phyloP scores from a whole-genome alignment of 2,888 invertebrate species.

The Rambutsinella grinnellia region DNA sequence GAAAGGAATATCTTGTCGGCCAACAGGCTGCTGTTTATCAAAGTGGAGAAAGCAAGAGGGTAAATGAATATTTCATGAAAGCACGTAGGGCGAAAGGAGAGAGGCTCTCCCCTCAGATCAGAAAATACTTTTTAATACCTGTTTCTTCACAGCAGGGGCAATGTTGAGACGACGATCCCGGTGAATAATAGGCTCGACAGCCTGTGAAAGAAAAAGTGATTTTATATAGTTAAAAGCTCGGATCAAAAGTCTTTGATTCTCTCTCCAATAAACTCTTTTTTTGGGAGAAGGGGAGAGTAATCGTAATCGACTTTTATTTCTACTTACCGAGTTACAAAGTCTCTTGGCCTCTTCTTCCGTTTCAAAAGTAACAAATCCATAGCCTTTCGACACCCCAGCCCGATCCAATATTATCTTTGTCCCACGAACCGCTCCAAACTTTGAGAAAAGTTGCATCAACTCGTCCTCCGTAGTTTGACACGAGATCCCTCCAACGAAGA shows the following conservation, averaged over 20 bases:
- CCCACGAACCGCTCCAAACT: conserved; percentile 85
- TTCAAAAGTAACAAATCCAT: conserved; percentile 88
- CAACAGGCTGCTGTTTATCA: conserved; percentile 48
- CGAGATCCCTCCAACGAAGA: conserved; percentile 97
- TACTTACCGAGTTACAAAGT: conserved; percentile 60
- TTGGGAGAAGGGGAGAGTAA: not conserved
- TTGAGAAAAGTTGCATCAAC: conserved; percentile 90
- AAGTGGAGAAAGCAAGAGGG: not conserved
- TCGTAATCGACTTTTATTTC: no score
- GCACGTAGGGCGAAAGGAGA: not conserved
- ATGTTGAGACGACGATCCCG: conserved; percentile 87
- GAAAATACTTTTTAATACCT: conserved; percentile 70
- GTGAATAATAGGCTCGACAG: conserved; percentile 69
- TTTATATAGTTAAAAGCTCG: not conserved
- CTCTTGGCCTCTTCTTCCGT: conserved; percentile 85
- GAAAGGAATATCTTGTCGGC: conserved; percentile 50
- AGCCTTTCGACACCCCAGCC: conserved; percentile 95
- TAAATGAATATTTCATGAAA: not conserved
- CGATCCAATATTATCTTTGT: conserved; percentile 96
- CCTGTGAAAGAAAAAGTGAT: conserved; percentile 32
- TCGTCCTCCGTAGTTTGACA: conserved; percentile 94
- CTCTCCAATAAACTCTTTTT: not conserved
- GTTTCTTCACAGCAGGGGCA: conserved; percentile 88
- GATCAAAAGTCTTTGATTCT: not conserved
- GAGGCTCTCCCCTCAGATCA: not conserved